Conservation (phyloP, 2,113 vertebrate genomes). For the Chaenocephalus aceratus region DNA sequence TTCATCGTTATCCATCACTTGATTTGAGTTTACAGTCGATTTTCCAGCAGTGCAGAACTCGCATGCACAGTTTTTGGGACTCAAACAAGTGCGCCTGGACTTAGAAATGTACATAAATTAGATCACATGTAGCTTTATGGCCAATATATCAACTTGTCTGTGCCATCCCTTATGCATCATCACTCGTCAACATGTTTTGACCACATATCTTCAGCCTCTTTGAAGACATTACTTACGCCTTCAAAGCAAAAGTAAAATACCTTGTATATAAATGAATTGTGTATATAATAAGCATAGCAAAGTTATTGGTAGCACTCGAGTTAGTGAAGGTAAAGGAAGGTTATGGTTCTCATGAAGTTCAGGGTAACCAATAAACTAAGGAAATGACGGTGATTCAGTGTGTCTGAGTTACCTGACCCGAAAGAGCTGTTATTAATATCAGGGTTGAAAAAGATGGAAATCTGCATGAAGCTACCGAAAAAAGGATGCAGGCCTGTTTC, state of each 20-base stretch:
- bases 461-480: neutral
- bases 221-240: neutral
- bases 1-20: slow-evolving; percentile 5
- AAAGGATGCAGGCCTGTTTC: slow-evolving; percentile 6
- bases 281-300: slow-evolving; percentile 52
- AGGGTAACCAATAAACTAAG: slow-evolving; percentile 28
- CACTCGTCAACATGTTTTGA: slow-evolving; percentile 15
- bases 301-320: slow-evolving; percentile 17
- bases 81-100: neutral
- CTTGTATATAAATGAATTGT: slow-evolving; percentile 51
- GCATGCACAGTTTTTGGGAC: slow-evolving; percentile 16
- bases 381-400: slow-evolving; percentile 62
- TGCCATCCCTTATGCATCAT: neutral
- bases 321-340: neutral
- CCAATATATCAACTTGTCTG: slow-evolving; percentile 14
- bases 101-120: slow-evolving; percentile 44
- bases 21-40: slow-evolving; percentile 3
- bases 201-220: neutral
- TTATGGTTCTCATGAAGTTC: slow-evolving; percentile 25
- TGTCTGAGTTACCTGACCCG: slow-evolving; percentile 66
- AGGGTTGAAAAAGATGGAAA: slow-evolving; percentile 15
- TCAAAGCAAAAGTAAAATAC: slow-evolving; percentile 1
- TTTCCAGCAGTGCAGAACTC: neutral
- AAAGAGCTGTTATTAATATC: slow-evolving; percentile 21
- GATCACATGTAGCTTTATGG: neutral